A percentile compares a stretch with the other conserved stretches of the same genome.
Conservation (phyloP, 2,113 vertebrate species). For the rat (Rattus norvegicus) region GRCr8 NC_086031.1:52256501-52257000, state of each 20-base stretch:
- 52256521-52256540: not conserved
- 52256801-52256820: not conserved
- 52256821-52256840: not conserved
- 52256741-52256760: fast-evolving
- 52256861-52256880: not conserved
- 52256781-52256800: not conserved
- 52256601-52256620: fast-evolving
- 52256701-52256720: not conserved
- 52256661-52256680: not conserved
- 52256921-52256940: not conserved
- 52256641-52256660: not conserved
- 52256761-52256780: not conserved
- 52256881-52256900: not conserved
- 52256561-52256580: not conserved
- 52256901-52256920: not conserved
- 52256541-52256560: not conserved
- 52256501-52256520: not conserved
- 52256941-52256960: not conserved
- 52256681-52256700: not conserved
- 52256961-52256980: not conserved
- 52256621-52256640: fast-evolving
- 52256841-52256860: not conserved
- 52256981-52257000: too few relatives aligned
- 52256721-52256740: not conserved
- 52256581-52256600: too few relatives aligned